Percentiles rank a stretch among this genome's conserved stretches.
Conservation (phyloP, 2,888 invertebrate genomes). For the Protophormia terraenovae region DNA sequence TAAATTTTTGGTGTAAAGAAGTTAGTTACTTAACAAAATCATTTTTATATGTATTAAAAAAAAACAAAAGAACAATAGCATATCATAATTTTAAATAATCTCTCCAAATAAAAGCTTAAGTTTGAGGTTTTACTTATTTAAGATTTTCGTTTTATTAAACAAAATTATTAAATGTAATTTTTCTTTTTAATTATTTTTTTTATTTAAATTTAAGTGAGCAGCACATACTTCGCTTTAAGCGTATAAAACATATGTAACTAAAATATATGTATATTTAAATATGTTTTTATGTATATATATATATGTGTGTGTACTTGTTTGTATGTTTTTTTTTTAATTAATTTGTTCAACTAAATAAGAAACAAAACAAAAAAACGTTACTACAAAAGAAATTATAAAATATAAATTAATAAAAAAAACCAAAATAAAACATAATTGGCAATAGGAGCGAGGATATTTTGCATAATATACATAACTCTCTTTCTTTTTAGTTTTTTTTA, state of each 20-base stretch:
- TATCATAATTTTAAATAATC: constrained; percentile 59
- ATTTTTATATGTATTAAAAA: background rate
- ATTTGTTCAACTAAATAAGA: constrained; percentile 50
- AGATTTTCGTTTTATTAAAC: constrained; percentile 52
- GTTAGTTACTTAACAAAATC: constrained; percentile 38
- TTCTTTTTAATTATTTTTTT: constrained; percentile 60
- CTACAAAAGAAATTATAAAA: constrained; percentile 24
- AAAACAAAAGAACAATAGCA: constrained; percentile 35
- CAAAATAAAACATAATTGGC: constrained; percentile 75
- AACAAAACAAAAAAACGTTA: constrained; percentile 50
- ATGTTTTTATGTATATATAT: background rate
- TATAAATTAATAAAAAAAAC: constrained; percentile 48
- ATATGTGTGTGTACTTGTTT: constrained; percentile 3
- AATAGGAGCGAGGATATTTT: constrained; percentile 76
- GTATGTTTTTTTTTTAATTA: constrained; percentile 30
- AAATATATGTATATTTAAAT: constrained; percentile 24
- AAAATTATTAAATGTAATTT: constrained; percentile 69
- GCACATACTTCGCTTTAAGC: constrained; percentile 65
- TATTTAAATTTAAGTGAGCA: constrained; percentile 65
- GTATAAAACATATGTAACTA: constrained; percentile 59
- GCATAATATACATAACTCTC: constrained; percentile 19
- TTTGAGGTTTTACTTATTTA: constrained; percentile 52
- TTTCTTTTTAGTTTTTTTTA: constrained; percentile 16
- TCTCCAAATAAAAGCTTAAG: constrained; percentile 63
- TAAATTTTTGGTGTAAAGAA: constrained; percentile 45